phyloP scores from a whole-genome alignment of 2,888 invertebrate genomes.

The Adelphocoris suturalis region DNA sequence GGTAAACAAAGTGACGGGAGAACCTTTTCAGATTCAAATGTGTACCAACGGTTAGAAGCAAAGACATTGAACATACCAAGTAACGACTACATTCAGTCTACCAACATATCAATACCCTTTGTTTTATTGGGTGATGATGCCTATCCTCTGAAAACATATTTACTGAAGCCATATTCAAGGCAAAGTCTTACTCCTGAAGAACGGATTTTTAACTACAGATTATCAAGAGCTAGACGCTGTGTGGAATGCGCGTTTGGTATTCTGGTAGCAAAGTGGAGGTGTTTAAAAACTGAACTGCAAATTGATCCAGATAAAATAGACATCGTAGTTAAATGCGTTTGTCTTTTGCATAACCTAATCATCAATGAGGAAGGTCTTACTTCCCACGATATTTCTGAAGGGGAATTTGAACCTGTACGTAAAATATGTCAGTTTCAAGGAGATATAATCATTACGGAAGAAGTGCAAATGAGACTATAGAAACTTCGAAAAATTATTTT shows the following conservation, averaged over 20 bases:
- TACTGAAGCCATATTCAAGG: constrained; percentile 43
- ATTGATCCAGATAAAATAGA: constrained; percentile 12
- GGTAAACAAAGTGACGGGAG: constrained; percentile 46
- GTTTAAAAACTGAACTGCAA: constrained; percentile 54
- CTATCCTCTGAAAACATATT: constrained; percentile 34
- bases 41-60: constrained; percentile 11
- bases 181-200: constrained; percentile 29
- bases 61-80: not conserved
- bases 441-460: no score
- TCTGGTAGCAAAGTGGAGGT: constrained; percentile 56
- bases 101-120: not conserved
- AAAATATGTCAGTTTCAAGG: no score
- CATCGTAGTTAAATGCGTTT: constrained; percentile 25
- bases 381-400: no score
- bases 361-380: constrained; percentile 33
- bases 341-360: constrained; percentile 37
- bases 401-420: no score
- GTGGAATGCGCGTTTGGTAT: constrained; percentile 63
- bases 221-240: constrained; percentile 50
- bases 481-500: no score
- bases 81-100: not conserved
- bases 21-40: not conserved
- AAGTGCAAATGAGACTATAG: no score
- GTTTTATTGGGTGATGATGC: constrained; percentile 55
- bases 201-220: no score